A percentile compares a stretch with the other conserved stretches of the same genome.
Conservation (phyloP, 2,113 vertebrate genomes). For the Trichomycterus rosablanca region DNA sequence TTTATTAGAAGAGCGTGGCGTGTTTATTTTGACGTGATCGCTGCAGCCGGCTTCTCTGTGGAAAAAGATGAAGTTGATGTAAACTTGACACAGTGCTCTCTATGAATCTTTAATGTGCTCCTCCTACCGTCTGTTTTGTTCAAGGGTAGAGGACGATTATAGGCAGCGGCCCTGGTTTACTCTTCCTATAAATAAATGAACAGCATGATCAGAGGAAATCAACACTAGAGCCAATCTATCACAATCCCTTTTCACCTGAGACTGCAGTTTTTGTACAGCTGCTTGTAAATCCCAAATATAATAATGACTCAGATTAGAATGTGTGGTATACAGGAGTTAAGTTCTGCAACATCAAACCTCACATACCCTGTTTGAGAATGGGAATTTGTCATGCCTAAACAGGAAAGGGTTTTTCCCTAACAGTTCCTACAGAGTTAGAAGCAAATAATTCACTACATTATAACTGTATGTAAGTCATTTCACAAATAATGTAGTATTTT, state of each 20-base stretch:
- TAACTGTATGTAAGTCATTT: background rate
- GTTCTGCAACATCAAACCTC: too few relatives aligned
- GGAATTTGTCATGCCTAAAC: too few relatives aligned
- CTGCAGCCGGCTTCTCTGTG: conserved; percentile 25
- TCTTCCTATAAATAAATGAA: conserved; percentile 67
- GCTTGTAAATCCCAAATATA: conserved; percentile 48
- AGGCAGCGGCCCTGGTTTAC: conserved; percentile 44
- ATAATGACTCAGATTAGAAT: too few relatives aligned
- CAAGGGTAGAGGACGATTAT: conserved; percentile 50
- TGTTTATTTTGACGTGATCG: conserved; percentile 26
- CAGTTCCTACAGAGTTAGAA: background rate
- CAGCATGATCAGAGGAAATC: conserved; percentile 50
- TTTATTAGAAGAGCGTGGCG: conserved; percentile 29
- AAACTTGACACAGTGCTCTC: conserved; percentile 50
- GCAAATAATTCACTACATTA: background rate
- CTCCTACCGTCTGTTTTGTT: conserved; percentile 40
- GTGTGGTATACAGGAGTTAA: too few relatives aligned
- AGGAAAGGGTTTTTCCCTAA: too few relatives aligned
- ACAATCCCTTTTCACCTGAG: conserved; percentile 58
- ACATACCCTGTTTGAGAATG: too few relatives aligned
- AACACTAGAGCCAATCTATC: conserved; percentile 50
- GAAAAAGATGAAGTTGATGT: conserved; percentile 37
- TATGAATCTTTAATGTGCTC: conserved; percentile 62
- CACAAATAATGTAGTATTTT: conserved; percentile 47
- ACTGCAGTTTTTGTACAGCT: conserved; percentile 52